Evolutionary conservation across 1,140 invertebrate species (phyloP), one percentile per base, ranked within the genome.

Genomic region (Agrypnia vestita): DNA sequence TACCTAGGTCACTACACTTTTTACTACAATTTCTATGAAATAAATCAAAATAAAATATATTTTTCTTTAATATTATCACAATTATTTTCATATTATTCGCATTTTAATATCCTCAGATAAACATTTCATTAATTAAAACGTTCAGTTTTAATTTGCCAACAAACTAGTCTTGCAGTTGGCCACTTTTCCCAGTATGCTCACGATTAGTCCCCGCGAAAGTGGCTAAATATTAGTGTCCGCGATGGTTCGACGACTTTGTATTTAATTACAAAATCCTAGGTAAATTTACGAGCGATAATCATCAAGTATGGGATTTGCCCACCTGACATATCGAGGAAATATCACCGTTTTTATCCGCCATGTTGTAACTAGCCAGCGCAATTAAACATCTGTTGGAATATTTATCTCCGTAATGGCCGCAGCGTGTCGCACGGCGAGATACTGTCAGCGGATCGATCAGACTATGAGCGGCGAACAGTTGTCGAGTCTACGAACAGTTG

Each of bases 331-430:
- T 72, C 44, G 25, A 74, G 53, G 71, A 56, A 74, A 74, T 74
- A 43, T 55, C 46, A 44, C 15, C 19, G 53, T 59, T 74, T 74
- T 74, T 56, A 74, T 74, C 53, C 51, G n/a, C 1, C 56, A 46
- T 71, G 67, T 74, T 74, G 71, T 74, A 74, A 74, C 53, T 6
- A 56, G 25, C 71, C 15, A 51, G 51, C 71, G 71, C 53, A 25
- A 55, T 74, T 56, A 74, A 74, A 55, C 71, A 74, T 74, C 71
- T 74, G 71, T 74, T 74, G 53, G 51, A 74, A 74, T 74, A 74
- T 25, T 53, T 56, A 74, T 55, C 51, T 74, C 25, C 1, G 51
- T 47, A 25, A 12, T 15, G 19, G 17, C 47, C 25, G 75, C 47
- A 61, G 75, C 61, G 75, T 67, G 75, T 67, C 75, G 53, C 59